Percentiles rank a stretch among this genome's conserved stretches.
Evolutionary conservation across 2,888 invertebrate species (phyloP).

Genomic region (Keiferia lycopersicella): DNA sequence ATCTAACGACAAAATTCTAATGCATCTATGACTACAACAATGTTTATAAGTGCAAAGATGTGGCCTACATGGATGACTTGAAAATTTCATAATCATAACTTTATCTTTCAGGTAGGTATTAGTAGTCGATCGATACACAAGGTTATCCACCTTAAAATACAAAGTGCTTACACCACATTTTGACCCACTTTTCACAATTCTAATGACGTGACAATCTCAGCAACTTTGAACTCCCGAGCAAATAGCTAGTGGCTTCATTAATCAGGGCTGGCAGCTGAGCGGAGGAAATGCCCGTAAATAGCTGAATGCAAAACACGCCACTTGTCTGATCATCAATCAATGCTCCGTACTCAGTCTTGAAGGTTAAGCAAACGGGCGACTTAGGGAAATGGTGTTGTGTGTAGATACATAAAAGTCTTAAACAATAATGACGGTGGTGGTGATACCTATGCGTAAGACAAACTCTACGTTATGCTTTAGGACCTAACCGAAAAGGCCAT

Average conservation of each 20-base stretch:
- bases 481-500: no score
- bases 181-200: background rate
- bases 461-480: no score
- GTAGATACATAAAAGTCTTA: background rate
- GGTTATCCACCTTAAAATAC: no score
- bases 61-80: no score
- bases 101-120: no score
- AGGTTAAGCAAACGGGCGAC: constrained; percentile 7
- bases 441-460: no score
- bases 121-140: no score
- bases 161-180: background rate
- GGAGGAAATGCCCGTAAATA: constrained; percentile 80
- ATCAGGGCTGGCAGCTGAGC: constrained; percentile 72
- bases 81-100: no score
- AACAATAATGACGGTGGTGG: background rate
- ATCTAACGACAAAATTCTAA: no score
- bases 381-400: background rate
- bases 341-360: constrained; percentile 31
- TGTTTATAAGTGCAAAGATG: no score
- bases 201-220: constrained; percentile 1
- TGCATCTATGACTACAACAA: no score
- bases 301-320: constrained; percentile 78
- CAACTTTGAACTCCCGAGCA: constrained; percentile 15
- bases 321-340: constrained; percentile 79
- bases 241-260: constrained; percentile 67